A percentile compares a stretch with the other conserved stretches of the same genome.
Evolutionary conservation across 2,888 invertebrate genomes (phyloP).

Genomic region (Macropis europaea): DNA sequence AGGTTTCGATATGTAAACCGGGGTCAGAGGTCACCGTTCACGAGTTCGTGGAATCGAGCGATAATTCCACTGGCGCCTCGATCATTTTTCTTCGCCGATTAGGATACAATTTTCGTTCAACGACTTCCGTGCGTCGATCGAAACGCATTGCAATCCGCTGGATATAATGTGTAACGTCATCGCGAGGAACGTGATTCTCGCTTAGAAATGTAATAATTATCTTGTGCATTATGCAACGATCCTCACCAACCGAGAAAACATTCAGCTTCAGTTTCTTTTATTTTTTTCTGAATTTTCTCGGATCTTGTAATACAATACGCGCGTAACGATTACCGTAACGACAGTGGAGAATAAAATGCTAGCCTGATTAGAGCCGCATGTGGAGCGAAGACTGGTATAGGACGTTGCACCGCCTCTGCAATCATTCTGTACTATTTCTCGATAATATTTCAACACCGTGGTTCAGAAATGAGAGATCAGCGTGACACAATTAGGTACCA

Average conservation of each 20-base stretch:
- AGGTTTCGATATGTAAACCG: conserved; percentile 13
- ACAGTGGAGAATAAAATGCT: not conserved
- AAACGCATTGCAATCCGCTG: no score
- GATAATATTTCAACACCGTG: no score
- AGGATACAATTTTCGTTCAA: not conserved
- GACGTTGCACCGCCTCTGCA: conserved; percentile 15
- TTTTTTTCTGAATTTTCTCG: not conserved
- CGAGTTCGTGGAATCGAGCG: conserved; percentile 17
- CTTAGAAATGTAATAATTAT: no score
- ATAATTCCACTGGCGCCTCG: conserved; percentile 9
- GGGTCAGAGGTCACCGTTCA: conserved; percentile 38
- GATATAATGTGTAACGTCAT: no score
- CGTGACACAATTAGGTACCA: no score
- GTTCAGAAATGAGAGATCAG: no score
- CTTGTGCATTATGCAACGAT: conserved; percentile 14
- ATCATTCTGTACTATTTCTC: no score
- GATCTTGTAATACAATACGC: not conserved
- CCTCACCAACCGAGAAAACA: not conserved
- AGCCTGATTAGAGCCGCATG: conserved; percentile 17
- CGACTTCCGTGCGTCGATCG: no score
- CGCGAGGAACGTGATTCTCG: not conserved
- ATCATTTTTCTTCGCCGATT: not conserved
- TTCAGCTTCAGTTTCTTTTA: conserved; percentile 17
- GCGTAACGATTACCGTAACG: not conserved
- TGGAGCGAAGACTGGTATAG: conserved; percentile 18